Percentiles rank a stretch among this genome's conserved stretches.
Evolutionary conservation across 2,797 vertebrate genomes (phyloP).

Genomic region (Squalus acanthias): DNA sequence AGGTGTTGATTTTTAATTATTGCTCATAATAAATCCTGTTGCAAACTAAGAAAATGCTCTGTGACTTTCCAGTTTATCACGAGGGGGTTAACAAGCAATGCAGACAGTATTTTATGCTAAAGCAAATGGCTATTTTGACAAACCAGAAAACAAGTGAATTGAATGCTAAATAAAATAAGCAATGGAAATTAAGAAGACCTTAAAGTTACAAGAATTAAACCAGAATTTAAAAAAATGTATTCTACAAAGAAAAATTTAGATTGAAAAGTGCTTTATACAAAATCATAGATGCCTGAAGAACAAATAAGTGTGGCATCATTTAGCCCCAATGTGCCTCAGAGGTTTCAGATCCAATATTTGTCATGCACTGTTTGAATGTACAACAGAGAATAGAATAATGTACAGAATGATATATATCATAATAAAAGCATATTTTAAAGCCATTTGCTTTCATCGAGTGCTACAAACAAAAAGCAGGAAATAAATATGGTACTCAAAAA

Average conservation of each 20-base stretch:
- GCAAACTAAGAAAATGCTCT: background rate
- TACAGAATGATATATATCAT: background rate
- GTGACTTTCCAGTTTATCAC: background rate
- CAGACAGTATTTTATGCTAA: background rate
- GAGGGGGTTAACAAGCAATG: background rate
- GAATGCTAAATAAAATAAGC: background rate
- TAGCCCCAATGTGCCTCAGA: background rate
- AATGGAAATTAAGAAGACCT: background rate
- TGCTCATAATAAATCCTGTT: background rate
- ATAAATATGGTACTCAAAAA: conserved; percentile 45
- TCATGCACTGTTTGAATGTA: background rate
- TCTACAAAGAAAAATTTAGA: background rate
- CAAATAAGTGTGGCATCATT: background rate
- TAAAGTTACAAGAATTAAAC: background rate
- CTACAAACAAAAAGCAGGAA: conserved; percentile 49
- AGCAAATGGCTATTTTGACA: background rate
- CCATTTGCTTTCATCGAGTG: conserved; percentile 56
- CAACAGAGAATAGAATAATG: background rate
- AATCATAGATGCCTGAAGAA: background rate
- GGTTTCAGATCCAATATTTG: background rate
- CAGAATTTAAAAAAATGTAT: background rate
- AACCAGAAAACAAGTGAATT: background rate
- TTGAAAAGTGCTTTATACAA: background rate
- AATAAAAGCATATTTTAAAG: conserved; percentile 52
- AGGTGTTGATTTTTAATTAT: background rate